Percentiles rank a stretch among this genome's conserved stretches.
phyloP scores from a whole-genome alignment of 1,140 invertebrate species.

The Brachionus rubens region DNA sequence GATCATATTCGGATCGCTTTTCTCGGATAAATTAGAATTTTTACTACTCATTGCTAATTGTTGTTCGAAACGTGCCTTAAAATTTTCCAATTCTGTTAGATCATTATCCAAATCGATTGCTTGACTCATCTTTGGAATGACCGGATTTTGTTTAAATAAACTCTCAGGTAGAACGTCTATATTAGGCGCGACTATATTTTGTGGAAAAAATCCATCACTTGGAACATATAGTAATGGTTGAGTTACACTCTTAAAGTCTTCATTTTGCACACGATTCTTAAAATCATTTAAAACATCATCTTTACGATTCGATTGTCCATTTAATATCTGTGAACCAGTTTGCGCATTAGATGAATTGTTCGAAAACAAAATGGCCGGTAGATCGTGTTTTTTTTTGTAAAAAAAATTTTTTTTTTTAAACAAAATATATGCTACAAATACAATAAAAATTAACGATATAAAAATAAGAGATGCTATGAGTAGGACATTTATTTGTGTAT shows the following conservation, averaged over 20 bases:
- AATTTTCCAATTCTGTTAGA: conserved; percentile 1
- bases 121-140: background rate
- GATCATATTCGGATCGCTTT: background rate
- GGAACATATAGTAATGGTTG: background rate
- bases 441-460: background rate
- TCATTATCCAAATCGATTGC: background rate
- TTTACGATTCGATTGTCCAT: background rate
- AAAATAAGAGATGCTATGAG: background rate
- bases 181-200: conserved; percentile 1
- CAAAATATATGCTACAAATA: background rate
- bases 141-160: background rate
- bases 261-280: background rate
- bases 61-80: background rate
- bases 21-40: background rate
- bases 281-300: background rate
- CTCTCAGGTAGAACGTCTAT: background rate
- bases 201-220: background rate
- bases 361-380: background rate
- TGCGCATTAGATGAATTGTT: background rate
- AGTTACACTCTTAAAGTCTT: background rate
- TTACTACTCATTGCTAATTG: background rate
- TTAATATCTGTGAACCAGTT: background rate
- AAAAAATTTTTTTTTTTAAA: conserved; percentile 1
- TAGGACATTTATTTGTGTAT: background rate
- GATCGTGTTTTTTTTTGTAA: background rate